Conservation (phyloP, 2,113 vertebrate genomes). For the Stercorarius parasiticus region DNA sequence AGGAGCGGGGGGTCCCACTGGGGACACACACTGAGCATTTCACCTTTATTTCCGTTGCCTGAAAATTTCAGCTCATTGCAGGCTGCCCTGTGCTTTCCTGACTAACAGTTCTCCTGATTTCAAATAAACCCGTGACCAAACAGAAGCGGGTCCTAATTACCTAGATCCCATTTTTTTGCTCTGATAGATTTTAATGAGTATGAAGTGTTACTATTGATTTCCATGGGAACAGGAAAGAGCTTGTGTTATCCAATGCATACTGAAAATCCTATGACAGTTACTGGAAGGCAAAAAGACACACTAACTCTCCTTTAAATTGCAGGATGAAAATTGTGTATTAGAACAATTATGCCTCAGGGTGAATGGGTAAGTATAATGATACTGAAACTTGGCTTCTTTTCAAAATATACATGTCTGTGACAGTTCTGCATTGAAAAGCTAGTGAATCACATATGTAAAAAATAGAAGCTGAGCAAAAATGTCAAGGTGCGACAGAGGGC, state of each 20-base stretch:
- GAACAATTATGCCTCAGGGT: slow-evolving; percentile 59
- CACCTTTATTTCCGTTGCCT: background rate
- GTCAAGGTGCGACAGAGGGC: slow-evolving; percentile 34
- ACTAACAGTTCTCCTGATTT: background rate
- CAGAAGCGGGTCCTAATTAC: background rate
- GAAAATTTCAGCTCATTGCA: background rate
- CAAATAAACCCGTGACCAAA: background rate
- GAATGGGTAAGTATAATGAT: slow-evolving; percentile 56
- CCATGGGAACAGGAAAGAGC: slow-evolving; percentile 43
- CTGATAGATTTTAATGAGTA: background rate
- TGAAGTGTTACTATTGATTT: slow-evolving; percentile 41
- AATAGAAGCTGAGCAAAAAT: slow-evolving; percentile 45
- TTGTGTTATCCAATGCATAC: background rate
- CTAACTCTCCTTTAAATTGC: slow-evolving; percentile 46
- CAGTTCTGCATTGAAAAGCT: slow-evolving; percentile 36
- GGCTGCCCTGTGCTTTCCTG: background rate
- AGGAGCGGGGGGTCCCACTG: accelerated
- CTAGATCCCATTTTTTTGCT: background rate
- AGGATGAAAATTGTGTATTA: slow-evolving; percentile 54
- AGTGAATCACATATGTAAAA: background rate
- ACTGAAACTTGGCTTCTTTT: slow-evolving; percentile 55
- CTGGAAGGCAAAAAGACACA: slow-evolving; percentile 35
- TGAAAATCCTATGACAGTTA: slow-evolving; percentile 36
- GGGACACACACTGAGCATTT: background rate
- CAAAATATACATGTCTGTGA: slow-evolving; percentile 37